phyloP scores from a whole-genome alignment of 2,113 vertebrate genomes.

The Edolisoma coerulescens region DNA sequence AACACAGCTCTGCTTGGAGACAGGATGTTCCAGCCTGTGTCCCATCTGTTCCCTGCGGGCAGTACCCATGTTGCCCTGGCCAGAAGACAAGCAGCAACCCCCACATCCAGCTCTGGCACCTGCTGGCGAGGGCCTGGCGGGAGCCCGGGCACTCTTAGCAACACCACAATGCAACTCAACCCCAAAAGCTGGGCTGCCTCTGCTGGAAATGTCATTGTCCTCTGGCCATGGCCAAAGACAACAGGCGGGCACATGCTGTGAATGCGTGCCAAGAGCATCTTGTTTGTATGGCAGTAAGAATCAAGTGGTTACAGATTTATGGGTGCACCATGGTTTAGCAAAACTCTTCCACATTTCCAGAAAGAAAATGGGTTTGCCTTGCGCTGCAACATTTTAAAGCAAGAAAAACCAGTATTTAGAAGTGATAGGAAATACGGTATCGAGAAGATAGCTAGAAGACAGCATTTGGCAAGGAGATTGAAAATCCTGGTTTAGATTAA shows the following conservation, averaged over 20 bases:
- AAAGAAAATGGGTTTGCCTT: background rate
- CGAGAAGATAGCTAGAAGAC: background rate
- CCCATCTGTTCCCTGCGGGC: background rate
- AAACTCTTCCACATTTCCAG: background rate
- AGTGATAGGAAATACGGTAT: background rate
- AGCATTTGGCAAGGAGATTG: background rate
- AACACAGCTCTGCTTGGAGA: background rate
- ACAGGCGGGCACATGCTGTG: background rate
- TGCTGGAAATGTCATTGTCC: background rate
- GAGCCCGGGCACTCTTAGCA: rapidly evolving
- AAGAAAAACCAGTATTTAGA: background rate
- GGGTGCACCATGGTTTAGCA: rapidly evolving
- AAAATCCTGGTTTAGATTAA: background rate
- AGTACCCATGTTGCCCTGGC: background rate
- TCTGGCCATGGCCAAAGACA: background rate
- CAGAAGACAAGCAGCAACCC: background rate
- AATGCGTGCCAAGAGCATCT: background rate
- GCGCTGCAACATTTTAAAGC: background rate
- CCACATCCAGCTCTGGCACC: background rate
- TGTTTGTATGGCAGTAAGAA: background rate
- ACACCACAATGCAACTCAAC: background rate
- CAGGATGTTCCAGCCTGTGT: background rate
- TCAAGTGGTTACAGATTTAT: background rate
- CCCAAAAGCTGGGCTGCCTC: background rate
- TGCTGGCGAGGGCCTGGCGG: background rate